Percentiles rank a stretch among this genome's conserved stretches.
Conservation (phyloP, 2,113 vertebrate genomes). For the Oostethus manadensis region DNA sequence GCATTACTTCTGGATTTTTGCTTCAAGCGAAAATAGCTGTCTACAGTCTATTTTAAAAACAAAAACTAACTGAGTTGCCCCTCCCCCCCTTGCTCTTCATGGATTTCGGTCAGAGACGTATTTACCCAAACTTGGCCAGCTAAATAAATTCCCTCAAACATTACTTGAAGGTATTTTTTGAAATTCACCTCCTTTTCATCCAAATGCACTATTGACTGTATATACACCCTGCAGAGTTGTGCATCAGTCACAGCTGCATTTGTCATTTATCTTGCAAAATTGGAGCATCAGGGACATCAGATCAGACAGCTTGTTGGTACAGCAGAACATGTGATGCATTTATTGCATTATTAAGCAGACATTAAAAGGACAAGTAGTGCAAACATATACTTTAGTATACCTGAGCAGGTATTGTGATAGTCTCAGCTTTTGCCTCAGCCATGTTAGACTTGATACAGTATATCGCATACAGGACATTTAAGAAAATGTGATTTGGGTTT, state of each 20-base stretch:
- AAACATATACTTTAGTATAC: conserved; percentile 64
- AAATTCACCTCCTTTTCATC: conserved; percentile 39
- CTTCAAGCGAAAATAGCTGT: too few species aligned
- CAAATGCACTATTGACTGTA: conserved; percentile 48
- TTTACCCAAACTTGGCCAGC: neutral
- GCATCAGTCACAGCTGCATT: conserved; percentile 39
- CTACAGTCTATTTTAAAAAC: too few species aligned
- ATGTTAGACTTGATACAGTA: conserved; percentile 51
- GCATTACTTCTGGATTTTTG: too few species aligned
- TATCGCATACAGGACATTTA: conserved; percentile 75
- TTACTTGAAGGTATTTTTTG: conserved; percentile 51
- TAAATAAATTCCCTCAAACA: conserved; percentile 18
- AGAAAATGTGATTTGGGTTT: conserved; percentile 68
- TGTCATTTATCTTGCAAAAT: conserved; percentile 17
- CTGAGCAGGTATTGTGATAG: conserved; percentile 62
- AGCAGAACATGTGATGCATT: conserved; percentile 67
- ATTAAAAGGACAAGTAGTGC: conserved; percentile 70
- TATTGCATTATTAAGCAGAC: conserved; percentile 74
- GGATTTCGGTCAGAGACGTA: neutral
- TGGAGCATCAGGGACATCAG: conserved; percentile 4
- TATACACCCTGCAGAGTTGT: conserved; percentile 42
- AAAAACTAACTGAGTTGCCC: too few species aligned
- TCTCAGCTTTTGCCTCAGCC: conserved; percentile 60
- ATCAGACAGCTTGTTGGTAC: conserved; percentile 53
- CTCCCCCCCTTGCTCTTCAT: neutral